Base-by-base conservation (phyloP, 2,888 invertebrate species). In the Petrolisthes manimaculis region DNA sequence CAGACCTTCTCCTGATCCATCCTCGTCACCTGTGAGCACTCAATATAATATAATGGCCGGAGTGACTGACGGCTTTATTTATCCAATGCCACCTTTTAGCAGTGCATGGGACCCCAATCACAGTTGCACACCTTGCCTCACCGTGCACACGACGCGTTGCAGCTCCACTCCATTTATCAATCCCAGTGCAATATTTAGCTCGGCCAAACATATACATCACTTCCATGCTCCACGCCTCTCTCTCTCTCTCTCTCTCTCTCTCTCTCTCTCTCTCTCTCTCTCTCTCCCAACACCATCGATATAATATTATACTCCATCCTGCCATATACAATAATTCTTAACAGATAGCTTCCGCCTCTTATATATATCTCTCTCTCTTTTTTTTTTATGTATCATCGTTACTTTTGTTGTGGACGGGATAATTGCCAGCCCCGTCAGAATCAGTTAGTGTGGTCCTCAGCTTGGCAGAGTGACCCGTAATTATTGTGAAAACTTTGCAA, bases 371-470 rank as follows among this genome's bases (percentile, higher is more conserved):
- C 12, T 18, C 18, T 61, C 12, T 18, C 18, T 61, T 71, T 71
- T 71, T 14, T 71, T 71, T 6, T 12, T n/a, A 71, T 71, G 1
- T 71, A n/a, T 61, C 9, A 56, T 71, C 78, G 69, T 86, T 86
- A 80, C 24, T 86, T 74, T 54, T 18, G 54, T 56, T 12, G 24
- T n/a, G 21, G 86, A 86, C 86, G 56, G 71, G 54, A 21, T 86
- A 86, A 86, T 86, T 86, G 86, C 74, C 82, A 81, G 80, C 80
- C 54, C 79, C 53, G 86, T 86, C 86, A 75, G 69, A 74, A 75
- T 86, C 74, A 81, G 86, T 86, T 86, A 86, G 74, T 53, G n/a
- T 12, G 75, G 56, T 53, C 77, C 81, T 81, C 51, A 81, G 37
- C 69, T 53, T 84, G 53, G 21, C 74, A 12, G 54, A 71, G 55